Evolutionary conservation across 2,888 invertebrate genomes (phyloP).

Genomic region (Lithophane semibrunnea): DNA sequence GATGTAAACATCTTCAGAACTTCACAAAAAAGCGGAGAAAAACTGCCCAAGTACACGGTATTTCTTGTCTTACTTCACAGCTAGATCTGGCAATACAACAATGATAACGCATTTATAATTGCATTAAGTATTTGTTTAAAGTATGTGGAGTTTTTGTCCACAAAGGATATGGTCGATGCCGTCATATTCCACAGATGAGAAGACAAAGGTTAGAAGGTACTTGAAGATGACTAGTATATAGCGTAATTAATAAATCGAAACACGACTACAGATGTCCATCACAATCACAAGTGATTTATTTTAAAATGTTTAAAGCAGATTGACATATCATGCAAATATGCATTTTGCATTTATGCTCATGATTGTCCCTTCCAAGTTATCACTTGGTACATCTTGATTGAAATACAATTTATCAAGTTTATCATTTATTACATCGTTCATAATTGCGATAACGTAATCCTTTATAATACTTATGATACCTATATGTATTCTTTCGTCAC

Average conservation of each 20-base stretch:
- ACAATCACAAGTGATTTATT: slow-evolving; percentile 25
- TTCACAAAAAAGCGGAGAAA: slow-evolving; percentile 40
- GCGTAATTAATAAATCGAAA: slow-evolving; percentile 44
- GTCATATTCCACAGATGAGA: slow-evolving; percentile 35
- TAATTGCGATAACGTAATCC: slow-evolving; percentile 47
- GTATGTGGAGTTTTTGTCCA: slow-evolving; percentile 24
- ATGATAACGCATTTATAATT: slow-evolving; percentile 49
- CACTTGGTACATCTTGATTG: slow-evolving; percentile 25
- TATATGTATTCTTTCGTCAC: slow-evolving; percentile 38
- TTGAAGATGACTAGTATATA: slow-evolving; percentile 26
- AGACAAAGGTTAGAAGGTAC: slow-evolving; percentile 35
- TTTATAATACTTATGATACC: slow-evolving; percentile 26
- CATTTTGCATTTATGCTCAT: slow-evolving; percentile 14
- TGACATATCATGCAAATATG: slow-evolving; percentile 21
- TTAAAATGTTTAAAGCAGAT: slow-evolving; percentile 36
- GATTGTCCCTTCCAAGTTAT: slow-evolving; percentile 13
- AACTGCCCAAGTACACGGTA: slow-evolving; percentile 9
- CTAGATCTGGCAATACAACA: slow-evolving; percentile 36
- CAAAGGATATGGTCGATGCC: slow-evolving; percentile 28
- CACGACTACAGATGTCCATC: slow-evolving; percentile 19
- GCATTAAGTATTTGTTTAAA: slow-evolving; percentile 16
- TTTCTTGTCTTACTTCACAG: slow-evolving; percentile 8
- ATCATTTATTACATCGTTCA: slow-evolving; percentile 26
- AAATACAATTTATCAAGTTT: slow-evolving; percentile 9
- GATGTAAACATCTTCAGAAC: slow-evolving; percentile 46